Percentiles rank a stretch among this genome's conserved stretches.
Evolutionary conservation across 2,797 vertebrate genomes (phyloP).

Genomic region (Brachyrhaphis roseni): DNA sequence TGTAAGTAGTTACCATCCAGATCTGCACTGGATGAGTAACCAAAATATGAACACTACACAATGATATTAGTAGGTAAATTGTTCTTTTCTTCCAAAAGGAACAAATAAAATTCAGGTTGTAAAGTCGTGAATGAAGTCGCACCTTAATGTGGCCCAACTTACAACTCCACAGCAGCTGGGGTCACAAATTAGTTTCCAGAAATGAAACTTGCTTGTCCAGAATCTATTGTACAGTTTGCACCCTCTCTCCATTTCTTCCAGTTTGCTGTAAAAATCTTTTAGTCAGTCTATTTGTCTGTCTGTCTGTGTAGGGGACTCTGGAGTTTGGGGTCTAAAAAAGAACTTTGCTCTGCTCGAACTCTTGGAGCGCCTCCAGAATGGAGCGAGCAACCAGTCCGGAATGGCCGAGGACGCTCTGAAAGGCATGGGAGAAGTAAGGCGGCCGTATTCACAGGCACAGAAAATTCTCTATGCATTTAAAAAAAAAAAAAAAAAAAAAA

Average conservation of each 20-base stretch:
- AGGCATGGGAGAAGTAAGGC: slow-evolving; percentile 92
- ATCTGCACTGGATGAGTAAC: no score
- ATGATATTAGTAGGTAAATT: background rate
- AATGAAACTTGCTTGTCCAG: background rate
- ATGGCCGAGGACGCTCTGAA: slow-evolving; percentile 88
- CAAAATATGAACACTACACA: no score
- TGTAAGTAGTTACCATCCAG: no score
- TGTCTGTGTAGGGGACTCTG: slow-evolving; percentile 89
- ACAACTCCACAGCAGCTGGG: no score
- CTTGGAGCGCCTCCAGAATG: slow-evolving; percentile 94
- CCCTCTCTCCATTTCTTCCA: background rate
- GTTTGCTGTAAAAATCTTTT: background rate
- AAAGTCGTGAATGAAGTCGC: background rate
- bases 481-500: no score
- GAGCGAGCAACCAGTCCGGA: slow-evolving; percentile 89
- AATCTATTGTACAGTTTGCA: background rate
- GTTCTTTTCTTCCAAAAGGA: background rate
- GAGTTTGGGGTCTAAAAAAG: slow-evolving; percentile 98
- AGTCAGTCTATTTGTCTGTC: background rate
- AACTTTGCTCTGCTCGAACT: slow-evolving; percentile 98
- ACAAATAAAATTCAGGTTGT: background rate
- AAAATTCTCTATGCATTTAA: background rate
- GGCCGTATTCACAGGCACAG: background rate
- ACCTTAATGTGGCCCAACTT: background rate
- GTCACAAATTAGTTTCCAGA: background rate